Base-by-base conservation (phyloP, 2,888 invertebrate species). In the Prosapia bicincta region DNA sequence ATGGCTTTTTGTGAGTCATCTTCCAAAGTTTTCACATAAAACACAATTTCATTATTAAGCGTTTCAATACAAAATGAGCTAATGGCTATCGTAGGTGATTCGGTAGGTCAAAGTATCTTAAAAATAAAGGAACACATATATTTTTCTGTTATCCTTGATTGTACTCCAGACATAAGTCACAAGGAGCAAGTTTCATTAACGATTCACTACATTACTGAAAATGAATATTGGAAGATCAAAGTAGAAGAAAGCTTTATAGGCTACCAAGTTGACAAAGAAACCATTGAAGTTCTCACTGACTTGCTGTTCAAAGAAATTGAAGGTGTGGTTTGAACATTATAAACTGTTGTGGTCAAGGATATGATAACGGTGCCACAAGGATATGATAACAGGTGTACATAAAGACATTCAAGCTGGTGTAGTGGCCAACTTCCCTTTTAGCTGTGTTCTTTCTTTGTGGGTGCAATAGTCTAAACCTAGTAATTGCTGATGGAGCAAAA, bases 221-320 rank as follows among this genome's bases (percentile, higher is more conserved):
- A 65, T 25, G 1, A n/a, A 13, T 66, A 26, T 67, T 67, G 38
- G 1, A 25, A 68, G 3, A 54, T 54, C 20, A 43, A 26, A n/a
- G n/a, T n/a, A n/a, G n/a, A 9, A 71, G 69, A 74, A 77, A 88
- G 87, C 87, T 88, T 84, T 81, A 82, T 79, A 71, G 78, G 72
- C 15, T 72, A 72, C 75, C 43, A 30, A 15, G 65, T 75, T 26
- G 75, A 67, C 38, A 15, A 38, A 54, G 70, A 79, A 30, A 72
- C 78, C 30, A 73, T 77, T 26, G 76, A 79, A 76, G 79, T 67
- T 65, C 78, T 78, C 77, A 66, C 30, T 30, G 54, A 77, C 68
- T 54, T 77, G 13, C 26, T 77, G 26, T 67, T 26, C 69, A 69
- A 74, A 23, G 66, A 66, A 70, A 70, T 74, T 25, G 25, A 70